These are phyloP conservation scores for Tauraco erythrolophus DNA, from an alignment of 2,113 vertebrate genomes.

Conservation along the genomic window DNA sequence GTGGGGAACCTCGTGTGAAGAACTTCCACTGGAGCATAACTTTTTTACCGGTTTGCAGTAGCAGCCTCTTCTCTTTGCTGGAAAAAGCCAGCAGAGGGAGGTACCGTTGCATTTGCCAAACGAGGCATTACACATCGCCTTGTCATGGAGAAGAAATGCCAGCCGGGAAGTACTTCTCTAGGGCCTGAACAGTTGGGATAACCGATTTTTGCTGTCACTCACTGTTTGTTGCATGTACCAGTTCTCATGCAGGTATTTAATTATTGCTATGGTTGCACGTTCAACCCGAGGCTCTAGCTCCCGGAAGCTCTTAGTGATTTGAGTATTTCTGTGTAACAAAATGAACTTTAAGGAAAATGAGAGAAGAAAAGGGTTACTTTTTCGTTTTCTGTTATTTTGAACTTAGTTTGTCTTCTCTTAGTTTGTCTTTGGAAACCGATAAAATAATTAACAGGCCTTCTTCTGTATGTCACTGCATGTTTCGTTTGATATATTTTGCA, in stretches of 20 bases:
- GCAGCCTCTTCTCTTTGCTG: background rate
- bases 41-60: background rate
- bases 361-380: background rate
- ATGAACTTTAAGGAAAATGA: background rate
- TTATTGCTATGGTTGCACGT: background rate
- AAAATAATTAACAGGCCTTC: background rate
- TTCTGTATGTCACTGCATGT: background rate
- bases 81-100: background rate
- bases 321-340: background rate
- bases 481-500: background rate
- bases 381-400: background rate
- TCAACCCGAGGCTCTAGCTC: background rate
- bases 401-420: background rate
- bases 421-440: background rate
- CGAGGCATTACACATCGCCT: fast-evolving
- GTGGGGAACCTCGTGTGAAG: background rate
- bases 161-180: background rate
- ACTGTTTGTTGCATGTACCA: background rate
- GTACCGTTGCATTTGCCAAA: background rate
- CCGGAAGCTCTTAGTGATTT: background rate
- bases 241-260: background rate
- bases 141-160: background rate
- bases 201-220: background rate
- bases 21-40: background rate
- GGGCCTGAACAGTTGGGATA: background rate